Evolutionary conservation across 2,888 invertebrate genomes (phyloP).

Genomic region (Smittia aterrima): DNA sequence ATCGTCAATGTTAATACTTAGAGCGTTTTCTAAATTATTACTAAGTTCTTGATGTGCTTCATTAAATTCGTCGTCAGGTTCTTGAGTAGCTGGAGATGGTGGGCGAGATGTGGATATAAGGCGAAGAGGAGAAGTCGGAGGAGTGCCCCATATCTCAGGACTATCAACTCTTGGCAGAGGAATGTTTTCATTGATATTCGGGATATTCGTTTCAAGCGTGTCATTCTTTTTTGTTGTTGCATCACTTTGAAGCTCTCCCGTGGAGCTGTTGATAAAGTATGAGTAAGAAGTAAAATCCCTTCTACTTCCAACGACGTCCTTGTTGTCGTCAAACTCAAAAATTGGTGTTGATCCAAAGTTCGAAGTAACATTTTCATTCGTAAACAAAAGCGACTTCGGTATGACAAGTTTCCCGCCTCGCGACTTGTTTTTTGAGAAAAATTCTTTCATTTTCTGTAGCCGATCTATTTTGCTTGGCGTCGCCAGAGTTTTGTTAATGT

Average conservation of each 20-base stretch:
- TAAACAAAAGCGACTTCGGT: slow-evolving; percentile 7
- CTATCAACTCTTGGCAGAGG: background rate
- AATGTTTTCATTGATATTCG: background rate
- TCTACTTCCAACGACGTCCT: slow-evolving; percentile 27
- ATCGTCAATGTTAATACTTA: slow-evolving; percentile 15
- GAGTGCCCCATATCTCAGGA: background rate
- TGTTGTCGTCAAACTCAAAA: slow-evolving; percentile 23
- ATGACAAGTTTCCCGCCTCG: background rate
- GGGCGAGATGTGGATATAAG: no score
- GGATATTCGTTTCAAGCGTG: background rate
- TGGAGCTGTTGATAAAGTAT: background rate
- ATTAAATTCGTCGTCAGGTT: background rate
- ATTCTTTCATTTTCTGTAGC: slow-evolving; percentile 25
- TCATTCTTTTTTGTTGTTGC: background rate
- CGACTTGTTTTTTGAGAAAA: slow-evolving; percentile 25
- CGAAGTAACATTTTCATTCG: background rate
- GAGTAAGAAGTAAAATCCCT: slow-evolving; percentile 24
- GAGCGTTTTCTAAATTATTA: background rate
- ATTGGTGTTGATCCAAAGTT: slow-evolving; percentile 24
- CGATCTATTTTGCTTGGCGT: background rate
- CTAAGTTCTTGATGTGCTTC: background rate
- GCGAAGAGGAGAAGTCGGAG: background rate
- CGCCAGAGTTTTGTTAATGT: slow-evolving; percentile 19
- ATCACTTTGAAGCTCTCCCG: slow-evolving; percentile 23
- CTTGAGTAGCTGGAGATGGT: background rate